These are phyloP conservation scores for Anthoscopus minutus DNA, from an alignment of 2,113 vertebrate species.

Conservation along the genomic window DNA sequence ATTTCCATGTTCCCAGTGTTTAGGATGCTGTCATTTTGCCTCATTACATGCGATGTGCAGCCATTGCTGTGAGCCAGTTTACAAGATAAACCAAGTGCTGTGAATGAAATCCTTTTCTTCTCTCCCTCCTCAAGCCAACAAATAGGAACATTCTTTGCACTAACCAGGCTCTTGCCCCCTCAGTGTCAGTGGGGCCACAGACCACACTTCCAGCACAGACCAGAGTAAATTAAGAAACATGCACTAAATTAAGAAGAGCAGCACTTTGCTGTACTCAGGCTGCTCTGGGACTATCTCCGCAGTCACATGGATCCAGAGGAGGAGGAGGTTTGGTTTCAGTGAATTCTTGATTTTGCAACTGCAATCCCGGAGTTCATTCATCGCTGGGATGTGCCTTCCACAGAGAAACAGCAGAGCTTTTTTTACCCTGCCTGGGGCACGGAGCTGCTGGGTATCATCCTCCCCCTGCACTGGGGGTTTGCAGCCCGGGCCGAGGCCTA, in stretches of 20 bases:
- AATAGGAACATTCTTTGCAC: conserved; percentile 23
- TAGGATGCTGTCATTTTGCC: conserved; percentile 45
- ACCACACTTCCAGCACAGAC: conserved; percentile 11
- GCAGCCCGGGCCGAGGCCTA: not conserved
- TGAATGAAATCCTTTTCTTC: conserved; percentile 42
- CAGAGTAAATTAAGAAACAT: conserved; percentile 60
- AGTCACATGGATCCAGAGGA: not conserved
- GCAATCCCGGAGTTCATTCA: not conserved
- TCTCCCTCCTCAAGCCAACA: not conserved
- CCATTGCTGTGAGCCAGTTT: conserved; percentile 32
- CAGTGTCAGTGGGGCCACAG: conserved; percentile 50
- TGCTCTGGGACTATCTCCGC: not conserved
- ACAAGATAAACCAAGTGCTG: conserved; percentile 54
- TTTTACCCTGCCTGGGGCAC: not conserved
- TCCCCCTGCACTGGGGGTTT: not conserved
- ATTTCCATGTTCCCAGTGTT: not conserved
- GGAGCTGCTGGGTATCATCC: not conserved
- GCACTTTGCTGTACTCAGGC: not conserved
- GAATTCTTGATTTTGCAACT: not conserved
- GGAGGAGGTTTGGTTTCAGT: conserved; percentile 14
- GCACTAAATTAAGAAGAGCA: not conserved
- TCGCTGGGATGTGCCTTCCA: not conserved
- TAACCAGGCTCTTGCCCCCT: conserved; percentile 35
- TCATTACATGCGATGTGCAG: not conserved
- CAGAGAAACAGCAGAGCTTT: not conserved